Conservation (phyloP, 2,113 vertebrate genomes). For the Tyto alba region DNA sequence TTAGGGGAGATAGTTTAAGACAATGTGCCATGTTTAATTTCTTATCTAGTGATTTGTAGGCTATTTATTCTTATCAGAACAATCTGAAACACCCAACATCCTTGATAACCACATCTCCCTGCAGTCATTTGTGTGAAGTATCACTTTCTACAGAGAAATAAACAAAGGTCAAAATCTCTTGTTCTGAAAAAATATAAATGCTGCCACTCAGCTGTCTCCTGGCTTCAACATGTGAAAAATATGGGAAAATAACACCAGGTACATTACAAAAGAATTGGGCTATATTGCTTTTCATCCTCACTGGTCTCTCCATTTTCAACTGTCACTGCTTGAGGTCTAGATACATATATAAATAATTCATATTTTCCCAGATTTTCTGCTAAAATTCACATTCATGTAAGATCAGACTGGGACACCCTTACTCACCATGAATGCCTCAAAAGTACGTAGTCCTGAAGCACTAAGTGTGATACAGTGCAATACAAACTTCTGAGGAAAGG, state of each 20-base stretch:
- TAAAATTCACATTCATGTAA: not conserved
- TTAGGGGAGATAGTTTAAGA: not conserved
- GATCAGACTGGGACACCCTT: not conserved
- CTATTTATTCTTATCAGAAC: conserved; percentile 24
- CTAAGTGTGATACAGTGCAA: not conserved
- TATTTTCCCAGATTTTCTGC: not conserved
- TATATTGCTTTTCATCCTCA: not conserved
- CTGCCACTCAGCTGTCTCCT: not conserved
- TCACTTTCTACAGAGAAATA: not conserved
- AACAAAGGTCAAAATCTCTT: not conserved
- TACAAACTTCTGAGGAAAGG: not conserved
- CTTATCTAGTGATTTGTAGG: not conserved
- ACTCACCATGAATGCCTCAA: not conserved
- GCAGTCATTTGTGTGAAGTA: not conserved
- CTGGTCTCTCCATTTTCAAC: not conserved
- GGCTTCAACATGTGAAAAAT: not conserved
- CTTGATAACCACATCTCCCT: conserved; percentile 45
- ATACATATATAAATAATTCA: not conserved
- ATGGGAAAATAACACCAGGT: not conserved
- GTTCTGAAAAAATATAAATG: not conserved
- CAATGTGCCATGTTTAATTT: not conserved
- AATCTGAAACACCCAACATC: conserved; percentile 44
- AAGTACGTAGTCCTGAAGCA: not conserved
- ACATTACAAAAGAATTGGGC: not conserved
- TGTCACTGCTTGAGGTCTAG: not conserved